phyloP scores from a whole-genome alignment of 2,113 vertebrate species.

The Mellivora capensis region DNA sequence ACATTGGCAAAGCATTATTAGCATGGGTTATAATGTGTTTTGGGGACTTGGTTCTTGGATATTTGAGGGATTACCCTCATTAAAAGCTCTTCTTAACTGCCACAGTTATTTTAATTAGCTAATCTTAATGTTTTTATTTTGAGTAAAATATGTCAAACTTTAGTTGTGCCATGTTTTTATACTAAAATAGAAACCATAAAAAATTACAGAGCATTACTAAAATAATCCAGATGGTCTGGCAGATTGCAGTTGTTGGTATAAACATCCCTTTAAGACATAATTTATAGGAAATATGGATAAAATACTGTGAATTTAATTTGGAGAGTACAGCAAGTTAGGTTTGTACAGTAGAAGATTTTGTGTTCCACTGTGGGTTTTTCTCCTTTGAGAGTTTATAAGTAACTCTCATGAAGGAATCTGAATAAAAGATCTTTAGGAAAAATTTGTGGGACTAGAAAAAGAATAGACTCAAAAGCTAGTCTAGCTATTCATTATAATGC shows the following conservation, averaged over 20 bases:
- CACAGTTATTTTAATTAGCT: slow-evolving; percentile 11
- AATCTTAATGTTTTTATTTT: slow-evolving; percentile 17
- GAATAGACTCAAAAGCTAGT: neutral
- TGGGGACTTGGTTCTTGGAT: neutral
- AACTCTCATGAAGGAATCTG: neutral
- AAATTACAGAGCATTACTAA: slow-evolving; percentile 24
- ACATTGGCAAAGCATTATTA: slow-evolving; percentile 1
- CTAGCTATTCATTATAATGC: neutral
- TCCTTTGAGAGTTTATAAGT: neutral
- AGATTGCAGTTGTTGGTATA: neutral
- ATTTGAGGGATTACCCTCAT: neutral
- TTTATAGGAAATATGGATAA: neutral
- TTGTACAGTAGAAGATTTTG: neutral
- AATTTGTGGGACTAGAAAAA: neutral
- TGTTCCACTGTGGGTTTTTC: neutral
- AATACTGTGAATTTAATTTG: neutral
- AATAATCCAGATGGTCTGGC: slow-evolving; percentile 8
- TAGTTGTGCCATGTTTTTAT: neutral
- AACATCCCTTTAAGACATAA: slow-evolving; percentile 27
- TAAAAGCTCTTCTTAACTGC: slow-evolving; percentile 21
- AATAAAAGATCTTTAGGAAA: neutral
- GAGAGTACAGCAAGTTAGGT: neutral
- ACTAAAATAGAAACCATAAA: neutral
- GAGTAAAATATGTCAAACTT: slow-evolving; percentile 24
- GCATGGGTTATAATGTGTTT: neutral